Evolutionary conservation across 2,113 vertebrate genomes (phyloP), one percentile per base, ranked within the genome.

Genomic region (Cryptomyrus ogoouensis): DNA sequence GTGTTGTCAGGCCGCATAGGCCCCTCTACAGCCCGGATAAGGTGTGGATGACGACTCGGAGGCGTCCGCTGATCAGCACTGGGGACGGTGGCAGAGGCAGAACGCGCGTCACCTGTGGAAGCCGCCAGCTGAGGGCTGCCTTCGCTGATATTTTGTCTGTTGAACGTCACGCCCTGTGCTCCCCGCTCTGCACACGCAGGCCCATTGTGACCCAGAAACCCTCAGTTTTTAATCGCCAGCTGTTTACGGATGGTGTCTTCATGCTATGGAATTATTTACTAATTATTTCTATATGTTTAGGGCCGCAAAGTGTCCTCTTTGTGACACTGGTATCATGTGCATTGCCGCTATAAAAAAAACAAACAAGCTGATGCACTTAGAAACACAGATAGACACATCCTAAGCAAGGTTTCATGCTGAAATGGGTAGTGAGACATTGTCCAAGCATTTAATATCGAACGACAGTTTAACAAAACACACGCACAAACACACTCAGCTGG

Each of bases 1-100:
- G 95, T 95, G 95, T 94, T 93, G 95, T 96, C 95, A 96, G 95
- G 96, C 95, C 92, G 50, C 88, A 56, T 87, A 91, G 74, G 91
- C 94, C 94, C 93, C 92, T 95, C 94, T 93, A 93, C 95, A 95
- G 95, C 94, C 94, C 92, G 91, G 93, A 94, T 94, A 94, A 94
- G 95, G 94, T 93, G 93, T 95, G 93, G 91, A 94, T 92, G 94
- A 95, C 95, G 95, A 93, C 92, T 90, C 90, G 7, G 19, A 83
- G 39, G 44, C 15, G 12, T 39, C 31, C 19, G 19, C 5, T 1
- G 39, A 24, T 17, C 80, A 24, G 80, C 39, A 24, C 17, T 8
- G 42, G 42, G 93, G 94, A 95, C 94, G 92, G 92, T 91, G 92
- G 89, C 93, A 88, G 94, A 94, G 92, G 91, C 93, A 93, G 12